Base-by-base conservation (phyloP, 2,113 vertebrate genomes). In the Chamaetylas fuelleborni region DNA sequence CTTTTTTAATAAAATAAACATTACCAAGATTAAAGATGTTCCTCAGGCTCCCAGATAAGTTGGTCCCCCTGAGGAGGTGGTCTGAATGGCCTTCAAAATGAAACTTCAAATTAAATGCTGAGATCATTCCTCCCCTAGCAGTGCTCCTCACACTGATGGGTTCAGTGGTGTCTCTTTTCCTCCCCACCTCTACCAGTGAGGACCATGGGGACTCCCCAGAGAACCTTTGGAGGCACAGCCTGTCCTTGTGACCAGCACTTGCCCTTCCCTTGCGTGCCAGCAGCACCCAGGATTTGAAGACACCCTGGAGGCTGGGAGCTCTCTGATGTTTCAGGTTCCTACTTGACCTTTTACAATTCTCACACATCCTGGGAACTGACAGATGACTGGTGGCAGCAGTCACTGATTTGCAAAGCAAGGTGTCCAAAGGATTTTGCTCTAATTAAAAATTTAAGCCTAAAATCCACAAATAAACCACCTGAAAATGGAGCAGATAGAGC, bases 1-100 rank as follows among this genome's bases (percentile, higher is more conserved):
- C 92, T 91, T 97, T 95, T 96, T 92, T 81, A 97, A 92, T 93
- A 94, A 95, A 95, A 97, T 95, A 92, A 83, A 90, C 60, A 95
- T 88, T 77, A 64, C 72, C 13, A 40, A 54, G 82, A 85, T 88
- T 74, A 58, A 93, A 91, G 85, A 69, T 19, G 22, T 47, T 89
- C 89, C 54, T 81, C 54, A 5, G 86, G 88, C 88, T 94, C 84
- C 58, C 56, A 82, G 84, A 19, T 26, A 86, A 2, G 5, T 45
- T 22, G 62, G 33, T 62, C 50, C 53, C 72, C 60, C 65, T 1
- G 6, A 81, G 88, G 91, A 95, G 76, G 34, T 29, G 11, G 19
- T 77, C 54, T 74, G 82, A 81, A 86, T 36, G 8, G 1, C 40
- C 93, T 48, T 71, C 48, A 92, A 91, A 79, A 80, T 76, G 73